These are phyloP conservation scores for Protomyctophum bolini DNA, from an alignment of 2,113 vertebrate species.

Conservation along the genomic window DNA sequence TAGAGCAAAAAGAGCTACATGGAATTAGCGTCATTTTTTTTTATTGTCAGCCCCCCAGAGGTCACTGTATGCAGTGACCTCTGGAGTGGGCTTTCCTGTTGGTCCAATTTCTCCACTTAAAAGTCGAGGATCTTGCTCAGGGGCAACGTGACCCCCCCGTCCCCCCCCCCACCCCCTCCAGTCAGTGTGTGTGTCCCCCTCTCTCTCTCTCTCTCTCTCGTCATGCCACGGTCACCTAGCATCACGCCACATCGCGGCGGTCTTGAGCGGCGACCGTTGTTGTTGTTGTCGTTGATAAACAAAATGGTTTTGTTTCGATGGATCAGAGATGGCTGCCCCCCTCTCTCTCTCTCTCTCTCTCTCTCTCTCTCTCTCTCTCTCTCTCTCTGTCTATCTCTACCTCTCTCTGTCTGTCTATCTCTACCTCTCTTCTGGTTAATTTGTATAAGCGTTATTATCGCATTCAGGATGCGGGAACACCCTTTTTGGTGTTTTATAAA, in stretches of 20 bases:
- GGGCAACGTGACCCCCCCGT: constrained; percentile 32
- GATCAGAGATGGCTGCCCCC: constrained; percentile 77
- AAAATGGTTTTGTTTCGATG: constrained; percentile 82
- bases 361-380: constrained; percentile 10
- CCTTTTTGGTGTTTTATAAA: constrained; percentile 29
- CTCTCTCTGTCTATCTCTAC: no score
- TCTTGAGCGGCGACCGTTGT: constrained; percentile 35
- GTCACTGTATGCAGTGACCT: constrained; percentile 70
- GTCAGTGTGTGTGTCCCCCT: constrained; percentile 26
- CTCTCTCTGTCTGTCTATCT: no score
- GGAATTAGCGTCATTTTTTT: constrained; percentile 83
- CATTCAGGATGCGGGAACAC: constrained; percentile 21
- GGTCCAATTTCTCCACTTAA: constrained; percentile 55
- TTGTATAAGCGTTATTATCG: constrained; percentile 64
- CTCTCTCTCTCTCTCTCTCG: background rate
- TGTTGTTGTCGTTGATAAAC: constrained; percentile 66
- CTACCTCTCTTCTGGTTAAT: constrained; percentile 77
- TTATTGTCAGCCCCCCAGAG: constrained; percentile 77
- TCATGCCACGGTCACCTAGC: constrained; percentile 68
- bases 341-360: constrained; percentile 8
- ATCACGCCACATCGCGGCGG: constrained; percentile 62
- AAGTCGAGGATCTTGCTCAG: constrained; percentile 71
- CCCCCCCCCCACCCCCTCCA: constrained; percentile 18
- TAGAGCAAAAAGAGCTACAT: constrained; percentile 85
- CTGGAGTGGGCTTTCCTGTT: constrained; percentile 69